Evolutionary conservation across 2,888 invertebrate species (phyloP).

Genomic region (Andrena bicolor): DNA sequence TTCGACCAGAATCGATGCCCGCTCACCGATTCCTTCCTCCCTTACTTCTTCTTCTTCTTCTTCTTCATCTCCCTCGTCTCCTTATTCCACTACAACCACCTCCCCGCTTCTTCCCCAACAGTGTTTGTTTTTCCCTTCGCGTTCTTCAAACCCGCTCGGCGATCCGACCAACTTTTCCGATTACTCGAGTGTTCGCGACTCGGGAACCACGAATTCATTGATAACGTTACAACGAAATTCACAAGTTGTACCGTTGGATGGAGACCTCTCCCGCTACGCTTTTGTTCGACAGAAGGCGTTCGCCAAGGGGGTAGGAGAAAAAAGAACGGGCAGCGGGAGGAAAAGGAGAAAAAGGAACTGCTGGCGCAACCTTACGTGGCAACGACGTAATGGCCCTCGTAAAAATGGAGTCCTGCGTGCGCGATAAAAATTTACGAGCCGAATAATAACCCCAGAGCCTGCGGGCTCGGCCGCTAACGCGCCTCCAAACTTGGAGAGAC

Average conservation of each 20-base stretch:
- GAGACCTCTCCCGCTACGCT: background rate
- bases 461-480: conserved; percentile 26
- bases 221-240: background rate
- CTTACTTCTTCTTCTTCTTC: background rate
- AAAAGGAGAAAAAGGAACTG: background rate
- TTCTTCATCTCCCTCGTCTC: background rate
- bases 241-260: background rate
- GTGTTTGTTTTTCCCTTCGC: conserved; percentile 8
- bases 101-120: background rate
- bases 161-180: conserved; percentile 17
- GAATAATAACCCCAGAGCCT: conserved; percentile 76
- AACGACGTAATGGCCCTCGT: conserved; percentile 79
- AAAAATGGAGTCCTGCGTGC: conserved; percentile 77
- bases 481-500: conserved; percentile 55
- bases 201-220: background rate
- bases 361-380: conserved; percentile 74
- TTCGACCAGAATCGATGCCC: conserved; percentile 72
- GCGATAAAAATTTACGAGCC: conserved; percentile 82
- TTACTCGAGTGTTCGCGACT: conserved; percentile 12
- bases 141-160: conserved; percentile 14
- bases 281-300: conserved; percentile 17
- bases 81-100: background rate
- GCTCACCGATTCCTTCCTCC: conserved; percentile 39
- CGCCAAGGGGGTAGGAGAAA: background rate
- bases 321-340: background rate